These are phyloP conservation scores for Cynopterus brachyotis DNA, from an alignment of 2,113 vertebrate species.

Conservation along the genomic window DNA sequence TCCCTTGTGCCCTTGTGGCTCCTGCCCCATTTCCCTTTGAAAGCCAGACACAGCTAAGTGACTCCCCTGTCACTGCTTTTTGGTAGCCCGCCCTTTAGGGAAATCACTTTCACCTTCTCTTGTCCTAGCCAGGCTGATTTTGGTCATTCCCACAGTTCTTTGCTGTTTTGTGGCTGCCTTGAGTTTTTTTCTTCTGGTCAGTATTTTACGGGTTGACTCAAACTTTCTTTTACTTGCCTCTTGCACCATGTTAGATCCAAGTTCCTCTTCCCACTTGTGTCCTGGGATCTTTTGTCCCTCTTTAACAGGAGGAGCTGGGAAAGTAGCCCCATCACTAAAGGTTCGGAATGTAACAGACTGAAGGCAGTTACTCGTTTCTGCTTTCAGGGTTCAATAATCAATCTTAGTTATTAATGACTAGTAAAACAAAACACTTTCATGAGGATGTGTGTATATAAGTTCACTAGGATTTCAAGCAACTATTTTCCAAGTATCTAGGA, in stretches of 20 bases:
- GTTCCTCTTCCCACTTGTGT: background rate
- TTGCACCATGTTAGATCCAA: background rate
- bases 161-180: background rate
- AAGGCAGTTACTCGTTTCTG: background rate
- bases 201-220: background rate
- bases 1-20: background rate
- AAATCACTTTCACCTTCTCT: background rate
- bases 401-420: background rate
- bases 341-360: constrained; percentile 5
- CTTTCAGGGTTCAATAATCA: constrained; percentile 3
- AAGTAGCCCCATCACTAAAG: background rate
- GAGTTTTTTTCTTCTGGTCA: background rate
- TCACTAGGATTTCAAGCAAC: constrained; percentile 16
- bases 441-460: background rate
- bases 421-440: background rate
- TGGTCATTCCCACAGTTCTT: background rate
- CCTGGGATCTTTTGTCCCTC: background rate
- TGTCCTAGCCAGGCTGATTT: background rate
- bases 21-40: background rate
- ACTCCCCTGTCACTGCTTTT: background rate
- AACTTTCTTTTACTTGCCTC: background rate
- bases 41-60: background rate
- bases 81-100: background rate
- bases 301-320: background rate
- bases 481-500: background rate